Conservation (phyloP, 2,888 invertebrate species). For the Troglohyphantes excavatus region DNA sequence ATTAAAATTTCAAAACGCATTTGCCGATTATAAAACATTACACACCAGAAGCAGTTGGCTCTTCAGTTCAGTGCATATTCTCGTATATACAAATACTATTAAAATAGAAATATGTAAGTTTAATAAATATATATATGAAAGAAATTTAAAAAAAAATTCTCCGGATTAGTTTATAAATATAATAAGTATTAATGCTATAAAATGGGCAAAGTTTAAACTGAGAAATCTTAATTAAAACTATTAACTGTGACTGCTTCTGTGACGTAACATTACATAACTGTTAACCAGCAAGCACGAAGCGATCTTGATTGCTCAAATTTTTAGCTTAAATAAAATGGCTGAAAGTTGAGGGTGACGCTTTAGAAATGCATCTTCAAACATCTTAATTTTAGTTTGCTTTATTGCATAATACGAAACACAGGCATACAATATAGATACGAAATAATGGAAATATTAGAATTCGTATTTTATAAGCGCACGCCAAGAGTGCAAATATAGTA, state of each 20-base stretch:
- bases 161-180: no score
- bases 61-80: no score
- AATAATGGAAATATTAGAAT: background rate
- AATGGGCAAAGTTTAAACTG: no score
- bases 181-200: no score
- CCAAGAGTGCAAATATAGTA: background rate
- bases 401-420: conserved; percentile 18
- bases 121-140: no score
- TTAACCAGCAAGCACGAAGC: background rate
- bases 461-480: background rate
- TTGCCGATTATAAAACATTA: no score
- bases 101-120: no score
- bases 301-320: background rate
- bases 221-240: no score
- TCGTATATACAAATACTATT: no score
- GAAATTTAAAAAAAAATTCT: no score
- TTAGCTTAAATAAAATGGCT: background rate
- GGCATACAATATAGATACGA: conserved; percentile 6
- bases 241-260: background rate
- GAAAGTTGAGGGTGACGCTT: background rate
- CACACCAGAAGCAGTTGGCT: no score
- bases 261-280: background rate
- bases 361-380: conserved; percentile 11
- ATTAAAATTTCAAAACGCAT: no score
- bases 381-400: background rate